Percentiles rank a stretch among this genome's conserved stretches.
phyloP scores from a whole-genome alignment of 2,113 vertebrate species.

The Mirza zaza region DNA sequence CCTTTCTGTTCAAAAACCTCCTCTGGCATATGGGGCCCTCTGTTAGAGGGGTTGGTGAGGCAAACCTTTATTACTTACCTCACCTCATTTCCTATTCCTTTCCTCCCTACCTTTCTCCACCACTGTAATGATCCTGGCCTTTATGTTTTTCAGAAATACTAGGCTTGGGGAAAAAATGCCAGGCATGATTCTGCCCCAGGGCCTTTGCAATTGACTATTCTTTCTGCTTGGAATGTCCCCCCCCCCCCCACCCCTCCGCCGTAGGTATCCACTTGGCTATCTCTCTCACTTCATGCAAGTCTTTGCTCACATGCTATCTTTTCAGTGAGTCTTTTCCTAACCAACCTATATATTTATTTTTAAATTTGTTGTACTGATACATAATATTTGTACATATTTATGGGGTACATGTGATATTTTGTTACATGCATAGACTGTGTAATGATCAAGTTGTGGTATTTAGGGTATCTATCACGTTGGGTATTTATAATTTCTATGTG shows the following conservation, averaged over 20 bases:
- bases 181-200: neutral
- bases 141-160: constrained; percentile 52
- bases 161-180: neutral
- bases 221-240: constrained; percentile 29
- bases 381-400: neutral
- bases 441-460: neutral
- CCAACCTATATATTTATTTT: neutral
- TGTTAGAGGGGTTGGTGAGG: neutral
- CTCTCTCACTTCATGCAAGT: constrained; percentile 36
- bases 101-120: neutral
- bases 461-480: neutral
- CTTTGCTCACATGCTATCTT: neutral
- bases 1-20: neutral
- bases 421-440: neutral
- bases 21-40: neutral
- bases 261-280: neutral
- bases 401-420: neutral
- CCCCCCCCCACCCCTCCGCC: neutral
- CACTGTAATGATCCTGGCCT: neutral
- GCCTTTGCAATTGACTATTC: neutral
- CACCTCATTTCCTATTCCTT: constrained; percentile 30
- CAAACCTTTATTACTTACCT: neutral
- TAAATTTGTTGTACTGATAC: neutral
- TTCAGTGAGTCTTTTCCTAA: constrained; percentile 47
- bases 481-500: neutral